Evolutionary conservation across 2,888 invertebrate genomes (phyloP), one percentile per base, ranked within the genome.

Genomic region (Scaeva pyrastri): DNA sequence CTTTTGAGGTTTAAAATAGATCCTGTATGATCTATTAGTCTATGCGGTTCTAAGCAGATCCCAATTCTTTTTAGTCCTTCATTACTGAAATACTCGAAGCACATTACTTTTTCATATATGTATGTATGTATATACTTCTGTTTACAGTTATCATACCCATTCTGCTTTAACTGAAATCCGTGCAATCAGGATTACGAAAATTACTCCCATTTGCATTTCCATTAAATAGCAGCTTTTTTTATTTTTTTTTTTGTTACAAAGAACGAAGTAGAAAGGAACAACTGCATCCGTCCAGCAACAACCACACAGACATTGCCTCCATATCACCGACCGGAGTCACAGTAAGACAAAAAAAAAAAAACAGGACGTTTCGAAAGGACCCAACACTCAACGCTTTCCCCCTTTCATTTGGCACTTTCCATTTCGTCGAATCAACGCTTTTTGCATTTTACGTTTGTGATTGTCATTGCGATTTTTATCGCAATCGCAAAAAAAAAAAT

Each of bases 391-490:
- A 75, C 14, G 14, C 11, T 66, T 76, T 75, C 52, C 71, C 71
- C 45, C 72, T 80, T 76, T 76, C 66, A 80, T 76, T 31, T 81
- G 76, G 80, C 80, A 81, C 85, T 80, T 85, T 80, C 80, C 72
- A 77, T 81, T 85, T 85, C 76, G 81, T 81, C 73, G 62, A 85
- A 60, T 85, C 80, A 72, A 80, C 80, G 80, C 72, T 80, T 80
- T 85, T 85, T 80, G 79, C 80, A 58, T 58, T 79, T 76, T 76
- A 85, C 80, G 84, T 85, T 81, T 81, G 70, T 85, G 81, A 85
- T 81, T 85, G 81, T 73, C 85, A 76, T 77, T 85, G 75, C 80
- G 76, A 77, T 81, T 85, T 85, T 85, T 76, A 85, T 85, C 81
- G 39, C 76, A 62, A 62, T n/a, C n/a, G 75, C 73, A 81, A 76